These are phyloP conservation scores for Neocrepidodera transversa DNA, from an alignment of 2,888 invertebrate genomes.

Conservation along the genomic window DNA sequence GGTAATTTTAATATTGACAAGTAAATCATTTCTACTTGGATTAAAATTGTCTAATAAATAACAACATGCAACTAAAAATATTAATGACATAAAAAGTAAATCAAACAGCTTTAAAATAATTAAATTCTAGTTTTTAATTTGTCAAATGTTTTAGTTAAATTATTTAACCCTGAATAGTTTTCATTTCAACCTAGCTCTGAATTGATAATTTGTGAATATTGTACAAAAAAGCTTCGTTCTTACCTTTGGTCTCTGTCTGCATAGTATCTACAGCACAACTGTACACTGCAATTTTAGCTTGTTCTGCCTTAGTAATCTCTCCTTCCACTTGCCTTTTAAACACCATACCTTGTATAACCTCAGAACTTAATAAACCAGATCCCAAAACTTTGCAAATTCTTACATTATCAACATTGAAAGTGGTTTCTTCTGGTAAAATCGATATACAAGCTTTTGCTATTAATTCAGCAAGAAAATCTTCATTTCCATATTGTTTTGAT, in stretches of 20 bases:
- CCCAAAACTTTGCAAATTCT: slow-evolving; percentile 93
- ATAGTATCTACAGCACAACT: slow-evolving; percentile 95
- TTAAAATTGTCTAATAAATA: too few relatives aligned
- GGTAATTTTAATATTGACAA: too few relatives aligned
- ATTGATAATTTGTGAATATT: too few relatives aligned
- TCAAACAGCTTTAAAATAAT: too few relatives aligned
- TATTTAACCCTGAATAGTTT: too few relatives aligned
- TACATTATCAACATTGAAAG: slow-evolving; percentile 98
- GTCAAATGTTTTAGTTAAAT: too few relatives aligned
- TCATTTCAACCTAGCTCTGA: too few relatives aligned
- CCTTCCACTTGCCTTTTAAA: slow-evolving; percentile 97
- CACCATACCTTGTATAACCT: slow-evolving; percentile 95
- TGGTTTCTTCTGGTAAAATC: slow-evolving; percentile 82
- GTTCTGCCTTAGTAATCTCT: slow-evolving; percentile 75
- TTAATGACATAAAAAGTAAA: too few relatives aligned
- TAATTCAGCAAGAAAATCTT: slow-evolving; percentile 87
- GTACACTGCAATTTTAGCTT: slow-evolving; percentile 91
- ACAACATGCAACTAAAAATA: too few relatives aligned
- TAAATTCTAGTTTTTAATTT: too few relatives aligned
- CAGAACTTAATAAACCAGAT: slow-evolving; percentile 77
- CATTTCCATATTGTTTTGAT: slow-evolving; percentile 98
- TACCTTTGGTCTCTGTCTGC: slow-evolving; percentile 96
- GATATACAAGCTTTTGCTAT: slow-evolving; percentile 90
- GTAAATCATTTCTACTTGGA: too few relatives aligned
- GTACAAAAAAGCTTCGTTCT: neutral